Base-by-base conservation (phyloP, 2,888 invertebrate species). In the Nematopogon swammerdamellus region DNA sequence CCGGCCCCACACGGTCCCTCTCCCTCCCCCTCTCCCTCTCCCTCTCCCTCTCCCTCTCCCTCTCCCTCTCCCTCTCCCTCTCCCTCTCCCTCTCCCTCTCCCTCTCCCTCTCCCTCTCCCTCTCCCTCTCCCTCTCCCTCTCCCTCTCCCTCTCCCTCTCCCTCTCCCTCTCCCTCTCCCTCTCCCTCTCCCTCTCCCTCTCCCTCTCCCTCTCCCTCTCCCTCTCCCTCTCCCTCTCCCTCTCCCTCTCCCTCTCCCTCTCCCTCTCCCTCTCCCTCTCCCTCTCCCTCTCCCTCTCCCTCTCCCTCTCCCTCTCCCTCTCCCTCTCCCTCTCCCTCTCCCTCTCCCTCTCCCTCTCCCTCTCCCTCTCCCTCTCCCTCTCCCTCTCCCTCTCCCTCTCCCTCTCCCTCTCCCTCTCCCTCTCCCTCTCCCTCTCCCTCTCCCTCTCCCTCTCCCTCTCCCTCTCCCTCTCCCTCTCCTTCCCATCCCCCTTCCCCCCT, bases 21-120 rank as follows among this genome's bases (percentile, higher is more conserved):
- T n/a, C n/a, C n/a, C n/a, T n/a, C n/a, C n/a, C n/a, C n/a, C 44
- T 44, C 17, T 11, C 44, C 16, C 2, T 44, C 14, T 25, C 2
- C 16, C 18, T 14, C 42, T 14, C 49, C 16, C 48, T 50, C 18
- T 16, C 19, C 10, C 29, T n/a, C n/a, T n/a, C n/a, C n/a, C n/a
- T n/a, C n/a, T n/a, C n/a, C n/a, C n/a, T n/a, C n/a, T 19, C 36
- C 36, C 25, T 30, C 52, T 43, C 47, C 46, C 44, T 42, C 46
- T 25, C 47, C 47, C 30, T 36, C 51, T 16, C 18, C 43, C 48
- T 42, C 48, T 46, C 50, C 50, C 30, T 51, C 49, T 20, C 29
- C 29, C 18, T 11, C 51, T 51, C 50, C 50, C 49, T 49, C 50
- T 51, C 53, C 48, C 51, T 47, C 50, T 45, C 18, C 51, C 42